Evolutionary conservation across 2,888 invertebrate species (phyloP).

Genomic region (Heteropelma amictum): DNA sequence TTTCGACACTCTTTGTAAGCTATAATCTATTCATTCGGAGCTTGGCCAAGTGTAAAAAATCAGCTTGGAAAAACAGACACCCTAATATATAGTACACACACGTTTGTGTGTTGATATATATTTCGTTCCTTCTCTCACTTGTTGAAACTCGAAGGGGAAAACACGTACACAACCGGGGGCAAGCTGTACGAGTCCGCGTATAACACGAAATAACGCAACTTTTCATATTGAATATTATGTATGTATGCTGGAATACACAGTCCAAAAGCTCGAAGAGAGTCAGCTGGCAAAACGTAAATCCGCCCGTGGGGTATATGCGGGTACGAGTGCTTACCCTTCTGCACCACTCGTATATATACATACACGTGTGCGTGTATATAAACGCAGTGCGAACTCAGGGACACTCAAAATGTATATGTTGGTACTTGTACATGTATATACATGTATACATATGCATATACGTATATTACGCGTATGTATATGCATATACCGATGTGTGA

Average conservation of each 20-base stretch:
- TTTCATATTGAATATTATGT: too few species aligned
- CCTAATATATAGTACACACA: too few species aligned
- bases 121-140: conserved; percentile 9
- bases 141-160: conserved; percentile 13
- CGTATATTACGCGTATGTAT: background rate
- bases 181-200: conserved; percentile 20
- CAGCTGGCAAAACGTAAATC: conserved; percentile 50
- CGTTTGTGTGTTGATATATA: too few species aligned
- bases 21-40: too few species aligned
- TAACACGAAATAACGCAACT: conserved; percentile 17
- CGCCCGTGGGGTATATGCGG: conserved; percentile 28
- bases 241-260: background rate
- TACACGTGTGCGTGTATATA: background rate
- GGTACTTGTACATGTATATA: background rate
- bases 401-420: conserved; percentile 1
- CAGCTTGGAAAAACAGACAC: too few species aligned
- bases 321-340: conserved; percentile 38
- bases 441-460: background rate
- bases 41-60: too few species aligned
- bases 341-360: background rate
- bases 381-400: background rate
- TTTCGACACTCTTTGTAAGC: too few species aligned
- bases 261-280: conserved; percentile 13
- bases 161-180: conserved; percentile 25
- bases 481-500: background rate